Conservation (phyloP, 2,113 vertebrate genomes). For the Xenopus borealis region DNA sequence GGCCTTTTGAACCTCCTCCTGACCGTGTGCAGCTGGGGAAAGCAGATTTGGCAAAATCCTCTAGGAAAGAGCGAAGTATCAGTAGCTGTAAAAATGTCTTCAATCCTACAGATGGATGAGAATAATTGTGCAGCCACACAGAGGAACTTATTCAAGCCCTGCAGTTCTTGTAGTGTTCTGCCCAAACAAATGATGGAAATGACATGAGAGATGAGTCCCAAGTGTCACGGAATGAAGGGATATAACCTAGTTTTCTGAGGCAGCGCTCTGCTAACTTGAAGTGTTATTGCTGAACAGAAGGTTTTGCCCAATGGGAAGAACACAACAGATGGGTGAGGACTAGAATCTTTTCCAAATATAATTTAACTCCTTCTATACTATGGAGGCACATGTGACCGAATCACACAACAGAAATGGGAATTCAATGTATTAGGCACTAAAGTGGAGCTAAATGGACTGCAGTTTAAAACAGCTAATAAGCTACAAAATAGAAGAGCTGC, state of each 20-base stretch:
- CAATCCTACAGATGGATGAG: constrained; percentile 21
- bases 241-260: constrained; percentile 26
- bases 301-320: constrained; percentile 8
- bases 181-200: constrained; percentile 10
- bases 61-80: constrained; percentile 2
- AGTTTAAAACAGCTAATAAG: too few species aligned
- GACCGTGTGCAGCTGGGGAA: constrained; percentile 23
- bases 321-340: constrained; percentile 21
- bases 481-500: too few species aligned
- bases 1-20: constrained; percentile 16
- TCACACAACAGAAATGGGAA: too few species aligned
- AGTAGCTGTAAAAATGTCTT: constrained; percentile 16
- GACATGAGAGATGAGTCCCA: constrained; percentile 17
- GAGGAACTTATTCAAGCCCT: neutral
- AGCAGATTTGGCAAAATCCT: constrained; percentile 22
- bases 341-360: neutral
- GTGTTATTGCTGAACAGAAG: constrained; percentile 19
- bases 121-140: constrained; percentile 18
- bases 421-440: too few species aligned
- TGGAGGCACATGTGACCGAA: neutral
- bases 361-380: neutral
- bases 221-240: neutral
- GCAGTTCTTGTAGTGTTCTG: neutral
- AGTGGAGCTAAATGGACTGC: too few species aligned
- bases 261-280: constrained; percentile 1